Percentiles rank a stretch among this genome's conserved stretches.
Conservation (phyloP, 2,113 vertebrate species). For the Triplophysa dalaica region DNA sequence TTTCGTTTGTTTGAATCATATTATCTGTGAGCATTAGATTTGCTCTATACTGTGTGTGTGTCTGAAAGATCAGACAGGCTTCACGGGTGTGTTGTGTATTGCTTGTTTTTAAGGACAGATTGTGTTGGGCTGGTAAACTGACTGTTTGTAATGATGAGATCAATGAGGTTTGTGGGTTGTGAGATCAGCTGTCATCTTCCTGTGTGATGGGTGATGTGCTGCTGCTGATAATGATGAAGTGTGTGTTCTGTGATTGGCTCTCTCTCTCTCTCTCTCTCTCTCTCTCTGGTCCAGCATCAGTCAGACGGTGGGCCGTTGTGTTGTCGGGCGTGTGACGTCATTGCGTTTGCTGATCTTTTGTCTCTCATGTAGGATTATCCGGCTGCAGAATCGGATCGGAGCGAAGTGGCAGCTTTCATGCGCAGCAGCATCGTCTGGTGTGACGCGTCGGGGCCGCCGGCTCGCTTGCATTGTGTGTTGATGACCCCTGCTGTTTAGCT, state of each 20-base stretch:
- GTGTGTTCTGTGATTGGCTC: not conserved
- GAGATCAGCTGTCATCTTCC: not conserved
- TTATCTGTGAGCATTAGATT: too few relatives aligned
- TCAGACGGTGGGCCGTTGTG: not conserved
- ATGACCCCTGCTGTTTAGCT: slow-evolving; percentile 91
- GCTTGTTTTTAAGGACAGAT: too few relatives aligned
- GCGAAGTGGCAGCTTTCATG: not conserved
- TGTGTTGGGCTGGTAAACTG: too few relatives aligned
- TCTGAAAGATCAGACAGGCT: too few relatives aligned
- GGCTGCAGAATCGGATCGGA: too few relatives aligned
- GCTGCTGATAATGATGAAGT: not conserved
- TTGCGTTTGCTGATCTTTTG: slow-evolving; percentile 13
- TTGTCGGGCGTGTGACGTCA: not conserved
- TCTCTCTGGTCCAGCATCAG: not conserved
- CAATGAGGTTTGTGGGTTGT: not conserved
- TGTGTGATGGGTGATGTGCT: not conserved
- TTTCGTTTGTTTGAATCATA: too few relatives aligned
- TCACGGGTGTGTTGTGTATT: too few relatives aligned
- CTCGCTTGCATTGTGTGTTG: slow-evolving; percentile 80
- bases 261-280: not conserved
- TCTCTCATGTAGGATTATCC: slow-evolving; percentile 2
- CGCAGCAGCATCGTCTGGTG: slow-evolving; percentile 5
- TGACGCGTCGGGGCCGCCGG: not conserved
- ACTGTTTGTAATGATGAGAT: too few relatives aligned
- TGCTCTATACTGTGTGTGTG: not conserved